Evolutionary conservation across 2,888 invertebrate species (phyloP).

Genomic region (Drosophila falleni): DNA sequence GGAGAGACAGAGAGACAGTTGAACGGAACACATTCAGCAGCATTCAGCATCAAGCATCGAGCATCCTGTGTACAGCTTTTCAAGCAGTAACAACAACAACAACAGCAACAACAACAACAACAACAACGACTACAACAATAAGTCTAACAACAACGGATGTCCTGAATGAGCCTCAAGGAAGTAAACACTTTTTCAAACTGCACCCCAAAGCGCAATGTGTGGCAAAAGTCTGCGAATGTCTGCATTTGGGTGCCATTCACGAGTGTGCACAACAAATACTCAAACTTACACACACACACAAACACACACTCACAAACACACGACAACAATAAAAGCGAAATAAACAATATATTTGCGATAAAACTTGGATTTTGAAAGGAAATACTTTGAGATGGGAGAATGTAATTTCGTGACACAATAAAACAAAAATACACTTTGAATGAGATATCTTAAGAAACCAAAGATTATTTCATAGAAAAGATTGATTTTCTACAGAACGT

Average conservation of each 20-base stretch:
- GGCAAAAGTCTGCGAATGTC: constrained; percentile 42
- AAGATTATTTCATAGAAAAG: too few species aligned
- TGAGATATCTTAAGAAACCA: too few species aligned
- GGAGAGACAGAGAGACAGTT: constrained; percentile 12
- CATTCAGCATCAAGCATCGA: constrained; percentile 19
- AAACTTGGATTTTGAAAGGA: constrained; percentile 2
- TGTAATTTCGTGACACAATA: constrained; percentile 10
- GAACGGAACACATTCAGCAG: constrained; percentile 22
- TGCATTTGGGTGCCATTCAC: constrained; percentile 45
- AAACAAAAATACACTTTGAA: too few species aligned
- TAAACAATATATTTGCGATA: constrained; percentile 18
- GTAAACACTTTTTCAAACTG: constrained; percentile 70
- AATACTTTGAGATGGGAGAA: not conserved
- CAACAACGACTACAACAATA: too few species aligned
- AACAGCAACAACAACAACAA: not conserved
- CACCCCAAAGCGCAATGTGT: constrained; percentile 47
- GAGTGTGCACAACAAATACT: constrained; percentile 49
- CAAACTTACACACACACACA: constrained; percentile 20
- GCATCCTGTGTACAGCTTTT: constrained; percentile 50
- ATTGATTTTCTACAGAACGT: too few species aligned
- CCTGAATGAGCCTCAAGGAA: constrained; percentile 75
- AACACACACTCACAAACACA: constrained; percentile 4
- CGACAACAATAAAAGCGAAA: constrained; percentile 8
- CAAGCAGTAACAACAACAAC: constrained; percentile 39
- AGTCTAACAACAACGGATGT: constrained; percentile 57